Evolutionary conservation across 2,888 invertebrate genomes (phyloP).

Genomic region (Cataglyphis livida): DNA sequence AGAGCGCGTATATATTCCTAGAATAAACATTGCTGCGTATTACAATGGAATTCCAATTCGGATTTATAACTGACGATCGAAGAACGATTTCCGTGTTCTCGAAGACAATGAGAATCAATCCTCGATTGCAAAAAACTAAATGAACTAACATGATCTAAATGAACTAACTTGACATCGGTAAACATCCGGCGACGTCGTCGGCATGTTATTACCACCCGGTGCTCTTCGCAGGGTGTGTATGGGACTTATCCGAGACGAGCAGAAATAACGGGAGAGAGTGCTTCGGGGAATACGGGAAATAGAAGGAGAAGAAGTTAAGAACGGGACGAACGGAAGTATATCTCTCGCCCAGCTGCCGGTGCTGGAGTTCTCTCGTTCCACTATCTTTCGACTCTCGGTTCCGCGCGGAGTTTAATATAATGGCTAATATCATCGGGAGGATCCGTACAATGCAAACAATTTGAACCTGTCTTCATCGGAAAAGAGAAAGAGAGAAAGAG

Average conservation of each 20-base stretch:
- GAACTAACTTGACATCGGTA: slow-evolving; percentile 44
- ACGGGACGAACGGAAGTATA: slow-evolving; percentile 73
- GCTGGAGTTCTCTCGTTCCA: slow-evolving; percentile 56
- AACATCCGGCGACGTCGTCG: slow-evolving; percentile 52
- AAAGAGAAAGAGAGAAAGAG: slow-evolving; percentile 14
- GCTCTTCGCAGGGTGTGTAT: slow-evolving; percentile 34
- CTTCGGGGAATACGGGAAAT: slow-evolving; percentile 10
- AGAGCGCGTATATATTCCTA: slow-evolving; percentile 15
- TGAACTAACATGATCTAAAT: slow-evolving; percentile 43
- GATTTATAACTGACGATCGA: slow-evolving; percentile 35
- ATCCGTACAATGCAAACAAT: slow-evolving; percentile 82
- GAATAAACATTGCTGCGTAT: slow-evolving; percentile 35
- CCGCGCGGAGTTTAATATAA: slow-evolving; percentile 82
- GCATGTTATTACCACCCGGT: slow-evolving; percentile 36
- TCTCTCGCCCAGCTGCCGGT: slow-evolving; percentile 59
- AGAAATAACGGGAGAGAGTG: slow-evolving; percentile 51
- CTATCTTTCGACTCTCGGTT: slow-evolving; percentile 69
- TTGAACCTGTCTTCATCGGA: slow-evolving; percentile 70
- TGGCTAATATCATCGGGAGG: slow-evolving; percentile 80
- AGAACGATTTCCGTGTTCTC: slow-evolving; percentile 2
- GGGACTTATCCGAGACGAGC: slow-evolving; percentile 26
- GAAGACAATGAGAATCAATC: slow-evolving; percentile 31
- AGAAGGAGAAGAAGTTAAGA: slow-evolving; percentile 49
- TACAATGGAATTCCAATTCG: slow-evolving; percentile 44
- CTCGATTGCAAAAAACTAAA: slow-evolving; percentile 37